These are phyloP conservation scores for Coendou prehensilis DNA, from an alignment of 2,797 vertebrate genomes.

Conservation along the genomic window DNA sequence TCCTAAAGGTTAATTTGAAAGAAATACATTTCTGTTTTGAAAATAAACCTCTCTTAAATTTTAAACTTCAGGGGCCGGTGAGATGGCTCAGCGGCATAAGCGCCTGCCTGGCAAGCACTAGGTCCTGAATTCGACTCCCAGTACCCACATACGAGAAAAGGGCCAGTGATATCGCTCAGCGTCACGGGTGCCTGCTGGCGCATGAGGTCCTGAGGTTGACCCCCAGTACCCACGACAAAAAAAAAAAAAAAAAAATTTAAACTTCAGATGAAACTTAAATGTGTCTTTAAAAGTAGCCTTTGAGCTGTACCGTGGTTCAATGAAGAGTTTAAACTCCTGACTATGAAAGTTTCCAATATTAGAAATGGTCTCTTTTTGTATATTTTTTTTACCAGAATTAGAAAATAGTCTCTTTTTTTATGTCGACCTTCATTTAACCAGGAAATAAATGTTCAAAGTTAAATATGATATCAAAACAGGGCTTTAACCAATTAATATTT, in stretches of 20 bases:
- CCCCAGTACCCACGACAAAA: no score
- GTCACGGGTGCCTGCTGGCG: no score
- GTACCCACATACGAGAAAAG: no score
- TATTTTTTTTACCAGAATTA: slow-evolving; percentile 43
- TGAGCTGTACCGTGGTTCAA: not conserved
- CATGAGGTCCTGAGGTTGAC: no score
- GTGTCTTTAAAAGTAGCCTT: not conserved
- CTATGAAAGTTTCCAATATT: not conserved
- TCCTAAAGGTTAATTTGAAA: slow-evolving; percentile 24
- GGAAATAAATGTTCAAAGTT: slow-evolving; percentile 35
- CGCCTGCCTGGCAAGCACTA: no score
- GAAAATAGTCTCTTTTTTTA: slow-evolving; percentile 22
- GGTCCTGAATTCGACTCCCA: no score
- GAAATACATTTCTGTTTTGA: slow-evolving; percentile 45
- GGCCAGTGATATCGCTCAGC: no score
- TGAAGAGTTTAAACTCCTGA: slow-evolving; percentile 53
- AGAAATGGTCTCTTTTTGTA: not conserved
- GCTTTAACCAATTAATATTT: slow-evolving; percentile 52
- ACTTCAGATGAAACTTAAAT: slow-evolving; percentile 51
- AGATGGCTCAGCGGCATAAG: no score
- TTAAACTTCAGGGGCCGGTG: slow-evolving; percentile 14
- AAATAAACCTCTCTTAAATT: not conserved
- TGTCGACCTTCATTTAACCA: slow-evolving; percentile 42
- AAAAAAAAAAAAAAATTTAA: not conserved
- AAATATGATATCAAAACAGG: slow-evolving; percentile 14